Conservation (phyloP, 2,888 invertebrate species). For the Apodemia hepburni region DNA sequence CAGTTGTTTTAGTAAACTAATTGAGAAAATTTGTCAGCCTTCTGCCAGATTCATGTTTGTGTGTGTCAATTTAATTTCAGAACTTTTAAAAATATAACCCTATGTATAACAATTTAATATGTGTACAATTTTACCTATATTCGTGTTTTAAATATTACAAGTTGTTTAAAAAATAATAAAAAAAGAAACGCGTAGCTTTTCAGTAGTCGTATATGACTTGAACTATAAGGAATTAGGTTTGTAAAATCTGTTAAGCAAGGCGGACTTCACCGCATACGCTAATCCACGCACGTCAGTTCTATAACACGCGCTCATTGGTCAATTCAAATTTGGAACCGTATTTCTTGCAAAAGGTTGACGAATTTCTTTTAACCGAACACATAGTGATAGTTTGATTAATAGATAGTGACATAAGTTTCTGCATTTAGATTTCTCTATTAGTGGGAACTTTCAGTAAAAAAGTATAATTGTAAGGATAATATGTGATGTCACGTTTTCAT, state of each 20-base stretch:
- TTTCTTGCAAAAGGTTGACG: background rate
- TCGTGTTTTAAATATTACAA: too few species aligned
- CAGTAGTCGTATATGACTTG: too few species aligned
- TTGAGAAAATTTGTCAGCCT: background rate
- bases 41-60: background rate
- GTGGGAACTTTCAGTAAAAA: constrained; percentile 46
- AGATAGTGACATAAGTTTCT: constrained; percentile 54
- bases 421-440: constrained; percentile 63
- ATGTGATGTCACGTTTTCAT: constrained; percentile 37
- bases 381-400: constrained; percentile 53
- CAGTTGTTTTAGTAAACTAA: background rate
- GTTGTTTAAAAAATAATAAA: too few species aligned
- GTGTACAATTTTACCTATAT: too few species aligned
- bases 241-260: too few species aligned
- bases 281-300: too few species aligned
- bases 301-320: too few species aligned
- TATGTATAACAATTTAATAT: too few species aligned
- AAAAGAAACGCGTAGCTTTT: too few species aligned
- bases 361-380: constrained; percentile 13
- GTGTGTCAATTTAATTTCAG: background rate
- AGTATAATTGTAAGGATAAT: constrained; percentile 45
- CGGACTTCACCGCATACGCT: too few species aligned
- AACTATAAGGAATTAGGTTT: too few species aligned
- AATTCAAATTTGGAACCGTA: background rate
- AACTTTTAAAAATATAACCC: background rate